A percentile compares a stretch with the other conserved stretches of the same genome.
phyloP scores from a whole-genome alignment of 2,888 invertebrate species.

The Lycocerus yunnanus region DNA sequence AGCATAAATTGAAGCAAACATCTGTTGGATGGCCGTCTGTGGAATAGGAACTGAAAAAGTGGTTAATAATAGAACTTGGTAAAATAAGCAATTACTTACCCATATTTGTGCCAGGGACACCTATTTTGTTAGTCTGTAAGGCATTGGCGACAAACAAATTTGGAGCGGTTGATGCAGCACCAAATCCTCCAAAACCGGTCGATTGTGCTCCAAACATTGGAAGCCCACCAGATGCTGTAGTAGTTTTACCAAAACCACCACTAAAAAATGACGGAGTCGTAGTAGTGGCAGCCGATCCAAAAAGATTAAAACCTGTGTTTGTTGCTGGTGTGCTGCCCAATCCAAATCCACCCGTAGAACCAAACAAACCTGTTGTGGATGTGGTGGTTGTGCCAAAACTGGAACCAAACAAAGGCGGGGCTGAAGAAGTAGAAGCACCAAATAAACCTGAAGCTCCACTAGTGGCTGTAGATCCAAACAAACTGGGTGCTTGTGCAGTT shows the following conservation, averaged over 20 bases:
- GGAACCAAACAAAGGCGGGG: conserved; percentile 19
- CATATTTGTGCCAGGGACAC: neutral
- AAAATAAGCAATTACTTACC: neutral
- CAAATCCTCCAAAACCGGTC: conserved; percentile 48
- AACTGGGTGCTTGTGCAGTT: conserved; percentile 39
- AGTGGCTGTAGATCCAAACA: conserved; percentile 53
- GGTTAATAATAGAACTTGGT: neutral
- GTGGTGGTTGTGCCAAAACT: conserved; percentile 47
- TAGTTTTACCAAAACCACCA: conserved; percentile 57
- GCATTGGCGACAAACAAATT: conserved; percentile 36
- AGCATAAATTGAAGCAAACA: conserved; percentile 57
- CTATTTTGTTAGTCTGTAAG: conserved; percentile 39
- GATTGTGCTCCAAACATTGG: conserved; percentile 53
- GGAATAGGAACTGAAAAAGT: conserved; percentile 19
- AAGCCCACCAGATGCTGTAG: conserved; percentile 44
- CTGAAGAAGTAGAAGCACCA: conserved; percentile 30
- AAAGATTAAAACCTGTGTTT: conserved; percentile 46
- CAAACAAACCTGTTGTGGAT: conserved; percentile 52
- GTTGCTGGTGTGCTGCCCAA: conserved; percentile 40
- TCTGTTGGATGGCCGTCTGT: conserved; percentile 49
- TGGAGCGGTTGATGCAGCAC: conserved; percentile 40
- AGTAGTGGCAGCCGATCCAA: conserved; percentile 45
- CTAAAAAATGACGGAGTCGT: conserved; percentile 48
- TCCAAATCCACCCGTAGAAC: conserved; percentile 50
- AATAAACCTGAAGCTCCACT: conserved; percentile 43